These are phyloP conservation scores for Hippopotamus amphibius DNA, from an alignment of 2,113 vertebrate species.

Conservation along the genomic window DNA sequence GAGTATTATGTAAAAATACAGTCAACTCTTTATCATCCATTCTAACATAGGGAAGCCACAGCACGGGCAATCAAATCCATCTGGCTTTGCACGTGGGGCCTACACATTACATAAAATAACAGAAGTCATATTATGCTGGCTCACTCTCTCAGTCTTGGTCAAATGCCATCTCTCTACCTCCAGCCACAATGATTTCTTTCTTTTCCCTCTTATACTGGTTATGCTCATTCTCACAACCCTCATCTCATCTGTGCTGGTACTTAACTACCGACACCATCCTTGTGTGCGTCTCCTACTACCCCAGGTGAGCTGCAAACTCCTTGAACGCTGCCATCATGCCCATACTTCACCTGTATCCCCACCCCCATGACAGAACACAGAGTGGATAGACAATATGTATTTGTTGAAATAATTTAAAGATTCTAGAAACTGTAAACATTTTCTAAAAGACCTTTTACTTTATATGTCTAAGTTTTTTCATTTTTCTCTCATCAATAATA, in stretches of 20 bases:
- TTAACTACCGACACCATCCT: not conserved
- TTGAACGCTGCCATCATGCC: not conserved
- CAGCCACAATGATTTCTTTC: not conserved
- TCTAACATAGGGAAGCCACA: constrained; percentile 41
- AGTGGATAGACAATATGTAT: not conserved
- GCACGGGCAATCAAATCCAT: not conserved
- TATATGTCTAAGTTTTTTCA: not conserved
- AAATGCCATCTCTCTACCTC: not conserved
- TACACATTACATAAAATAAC: not conserved
- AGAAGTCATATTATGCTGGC: not conserved
- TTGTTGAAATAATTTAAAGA: constrained; percentile 29
- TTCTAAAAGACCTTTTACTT: not conserved
- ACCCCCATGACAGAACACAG: not conserved
- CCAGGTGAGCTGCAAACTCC: not conserved
- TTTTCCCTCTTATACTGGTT: not conserved
- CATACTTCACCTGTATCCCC: not conserved
- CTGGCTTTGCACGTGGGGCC: not conserved
- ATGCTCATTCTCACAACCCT: not conserved
- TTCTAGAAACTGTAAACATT: not conserved
- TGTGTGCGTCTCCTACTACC: not conserved
- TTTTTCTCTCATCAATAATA: not conserved
- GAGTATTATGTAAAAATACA: constrained; percentile 56
- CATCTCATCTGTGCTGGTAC: not conserved
- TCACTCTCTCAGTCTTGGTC: not conserved
- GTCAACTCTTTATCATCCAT: constrained; percentile 70